Conservation (phyloP, 2,797 vertebrate genomes). For the Sebastes paucispinis region DNA sequence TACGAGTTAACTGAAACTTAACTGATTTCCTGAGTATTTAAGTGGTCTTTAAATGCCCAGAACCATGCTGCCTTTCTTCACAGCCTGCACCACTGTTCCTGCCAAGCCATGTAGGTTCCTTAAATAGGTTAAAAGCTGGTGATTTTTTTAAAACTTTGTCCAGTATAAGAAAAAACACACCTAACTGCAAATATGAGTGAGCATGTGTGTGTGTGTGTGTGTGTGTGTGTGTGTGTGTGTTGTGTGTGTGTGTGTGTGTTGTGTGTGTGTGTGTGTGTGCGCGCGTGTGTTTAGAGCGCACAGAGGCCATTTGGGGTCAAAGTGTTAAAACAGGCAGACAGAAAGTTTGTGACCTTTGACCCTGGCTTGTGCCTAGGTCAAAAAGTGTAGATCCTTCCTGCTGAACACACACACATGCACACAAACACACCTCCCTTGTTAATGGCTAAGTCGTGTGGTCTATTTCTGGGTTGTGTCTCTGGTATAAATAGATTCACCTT, state of each 20-base stretch:
- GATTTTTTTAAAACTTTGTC: not conserved
- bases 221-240: conserved; percentile 13
- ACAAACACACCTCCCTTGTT: conserved; percentile 20
- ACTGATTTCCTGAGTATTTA: not conserved
- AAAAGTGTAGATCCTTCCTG: conserved; percentile 69
- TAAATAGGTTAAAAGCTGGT: not conserved
- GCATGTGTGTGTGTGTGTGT: not conserved
- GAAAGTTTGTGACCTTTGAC: conserved; percentile 78
- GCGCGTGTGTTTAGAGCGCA: conserved; percentile 32
- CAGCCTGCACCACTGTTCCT: not conserved
- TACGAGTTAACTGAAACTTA: not conserved
- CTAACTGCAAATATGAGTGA: not conserved
- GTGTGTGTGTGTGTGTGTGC: not conserved
- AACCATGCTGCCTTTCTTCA: not conserved
- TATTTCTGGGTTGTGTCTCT: conserved; percentile 67
- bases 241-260: not conserved
- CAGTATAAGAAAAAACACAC: not conserved
- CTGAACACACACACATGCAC: conserved; percentile 59
- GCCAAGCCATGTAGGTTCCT: not conserved
- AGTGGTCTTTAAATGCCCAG: not conserved
- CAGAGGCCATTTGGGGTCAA: conserved; percentile 52
- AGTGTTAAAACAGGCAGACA: conserved; percentile 78
- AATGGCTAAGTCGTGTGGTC: conserved; percentile 56
- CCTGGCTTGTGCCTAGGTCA: conserved; percentile 84
- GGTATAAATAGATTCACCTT: conserved; percentile 75